Base-by-base conservation (phyloP, 2,888 invertebrate genomes). In the Sinelater perroti region DNA sequence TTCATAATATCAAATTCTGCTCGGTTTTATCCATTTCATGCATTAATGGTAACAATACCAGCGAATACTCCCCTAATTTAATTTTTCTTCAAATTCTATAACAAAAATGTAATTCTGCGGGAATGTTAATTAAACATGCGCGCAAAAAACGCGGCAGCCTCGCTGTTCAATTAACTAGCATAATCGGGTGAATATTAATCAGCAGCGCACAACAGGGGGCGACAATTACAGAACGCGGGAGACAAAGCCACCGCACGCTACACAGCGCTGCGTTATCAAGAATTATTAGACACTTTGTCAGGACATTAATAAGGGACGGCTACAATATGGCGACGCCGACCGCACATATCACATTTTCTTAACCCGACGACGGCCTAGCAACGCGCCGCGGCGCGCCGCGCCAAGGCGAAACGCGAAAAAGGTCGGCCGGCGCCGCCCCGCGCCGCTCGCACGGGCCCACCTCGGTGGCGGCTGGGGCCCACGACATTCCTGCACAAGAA, bases 291-390 rank as follows among this genome's bases (percentile, higher is more conserved):
- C 56, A 31, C 49, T 56, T 50, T 56, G 50, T 47, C 56, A 56
- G 49, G 35, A 44, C 50, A 56, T 56, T 56, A 56, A 50, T 56
- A 56, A 56, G 38, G 56, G 56, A 56, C 50, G 38, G 56, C 45
- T 50, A 56, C 56, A 56, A 56, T 56, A 56, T 56, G 49, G 56
- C 56, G 45, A 45, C 31, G 30, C 30, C 45, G 45, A 45, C 45
- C 45, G 30, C 45, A 45, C 45, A 45, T 45, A 45, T 45, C 45
- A 30, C 45, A 45, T 45, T 45, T 45, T 45, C 45, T 45, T 30
- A 45, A 45, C 45, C 45, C 45, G 45, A 40, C 40, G n/a, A n/a
- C n/a, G n/a, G 40, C 40, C 14, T 40, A 26, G 40, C 24, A 40
- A 24, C 31, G 20, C 14, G 35, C 35, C 24, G 35, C 35, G n/a